Conservation (phyloP, 2,113 vertebrate species). For the Sorex fumeus region DNA sequence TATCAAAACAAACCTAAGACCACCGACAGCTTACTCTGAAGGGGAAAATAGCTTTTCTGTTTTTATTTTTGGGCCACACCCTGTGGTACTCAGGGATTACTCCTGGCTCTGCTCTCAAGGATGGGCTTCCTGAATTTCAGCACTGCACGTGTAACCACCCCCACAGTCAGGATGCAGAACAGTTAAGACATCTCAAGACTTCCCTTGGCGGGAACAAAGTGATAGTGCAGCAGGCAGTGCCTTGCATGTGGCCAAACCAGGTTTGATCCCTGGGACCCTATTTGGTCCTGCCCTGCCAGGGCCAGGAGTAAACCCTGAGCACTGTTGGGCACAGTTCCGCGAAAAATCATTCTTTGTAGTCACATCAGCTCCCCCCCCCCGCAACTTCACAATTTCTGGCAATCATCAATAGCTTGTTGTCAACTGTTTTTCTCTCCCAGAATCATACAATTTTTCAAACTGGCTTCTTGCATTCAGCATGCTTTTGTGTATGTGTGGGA, state of each 20-base stretch:
- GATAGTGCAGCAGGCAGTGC: no score
- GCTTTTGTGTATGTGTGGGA: no score
- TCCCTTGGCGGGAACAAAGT: no score
- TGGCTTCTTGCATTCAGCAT: background rate
- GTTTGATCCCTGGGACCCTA: no score
- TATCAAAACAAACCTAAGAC: background rate
- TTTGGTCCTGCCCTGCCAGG: no score
- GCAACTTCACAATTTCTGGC: background rate
- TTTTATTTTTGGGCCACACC: background rate
- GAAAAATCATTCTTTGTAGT: no score
- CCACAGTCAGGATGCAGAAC: background rate
- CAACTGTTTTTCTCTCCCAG: background rate
- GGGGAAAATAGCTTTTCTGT: background rate
- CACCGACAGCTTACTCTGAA: background rate
- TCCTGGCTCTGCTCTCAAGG: background rate
- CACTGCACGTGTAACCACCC: background rate
- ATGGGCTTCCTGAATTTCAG: conserved; percentile 5
- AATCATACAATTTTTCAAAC: background rate
- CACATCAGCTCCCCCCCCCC: background rate
- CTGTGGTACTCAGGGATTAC: no score
- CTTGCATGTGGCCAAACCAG: no score
- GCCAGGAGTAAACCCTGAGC: no score
- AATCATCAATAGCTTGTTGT: background rate
- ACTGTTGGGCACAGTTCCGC: no score
- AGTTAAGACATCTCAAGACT: background rate